Base-by-base conservation (phyloP, 2,888 invertebrate genomes). In the Biston betularia region DNA sequence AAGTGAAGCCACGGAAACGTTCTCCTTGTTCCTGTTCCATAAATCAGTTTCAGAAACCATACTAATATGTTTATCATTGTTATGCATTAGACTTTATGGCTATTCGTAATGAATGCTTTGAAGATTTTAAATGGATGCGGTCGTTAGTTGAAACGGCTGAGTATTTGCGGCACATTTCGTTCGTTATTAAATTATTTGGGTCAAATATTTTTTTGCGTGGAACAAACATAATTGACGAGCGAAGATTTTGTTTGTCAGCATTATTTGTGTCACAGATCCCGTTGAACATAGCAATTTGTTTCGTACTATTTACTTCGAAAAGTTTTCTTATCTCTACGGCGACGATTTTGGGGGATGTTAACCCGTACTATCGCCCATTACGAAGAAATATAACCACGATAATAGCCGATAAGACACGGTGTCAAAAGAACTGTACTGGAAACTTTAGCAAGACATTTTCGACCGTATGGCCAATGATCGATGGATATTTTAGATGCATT, bases 31-130 rank as follows among this genome's bases (percentile, higher is more conserved):
- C 74, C 75, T 63, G 69, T 71, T 72, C 68, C 75, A 79, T 82
- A 81, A 83, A 84, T 80, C 81, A 80, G 76, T 71, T 76, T 49
- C 66, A 66, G 63, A 53, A 64, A 66, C 67, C 82, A 80, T 81
- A 79, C 79, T 81, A 63, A 58, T 67, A 63, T 63, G 80, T 81
- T 80, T 80, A 82, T 79, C 78, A 79, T 79, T 80, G 77, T 81
- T 79, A 70, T 79, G 75, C 73, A 77, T 66, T 74, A 72, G 63
- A 67, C 64, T 79, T 78, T 77, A 78, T 72, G 74, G 74, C 74
- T 73, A 59, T 78, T 71, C 40, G 59, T 68, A 68, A 68, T 68
- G 72, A 73, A 75, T 68, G 74, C 70, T 78, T 79, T 79, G 76
- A 79, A 72, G 69, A 73, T 75, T 72, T 75, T 68, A 70, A 75